A percentile compares a stretch with the other conserved stretches of the same genome.
Evolutionary conservation across 2,113 vertebrate species (phyloP).

Genomic region (Telmatochromis brachygnathus): DNA sequence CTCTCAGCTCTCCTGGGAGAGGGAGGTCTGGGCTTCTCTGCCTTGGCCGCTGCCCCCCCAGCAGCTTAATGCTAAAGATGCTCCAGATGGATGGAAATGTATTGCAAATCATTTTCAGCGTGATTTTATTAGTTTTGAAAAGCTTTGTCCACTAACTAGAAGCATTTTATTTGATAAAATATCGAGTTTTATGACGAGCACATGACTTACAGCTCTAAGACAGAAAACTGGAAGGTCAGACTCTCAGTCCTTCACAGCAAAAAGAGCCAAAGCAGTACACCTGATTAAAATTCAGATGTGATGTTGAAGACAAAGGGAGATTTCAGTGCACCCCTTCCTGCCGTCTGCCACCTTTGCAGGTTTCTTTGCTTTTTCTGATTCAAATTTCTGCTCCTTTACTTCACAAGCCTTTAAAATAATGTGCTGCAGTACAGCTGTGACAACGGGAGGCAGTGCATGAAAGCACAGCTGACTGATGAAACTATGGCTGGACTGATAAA

Average conservation of each 20-base stretch:
- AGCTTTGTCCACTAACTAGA: neutral
- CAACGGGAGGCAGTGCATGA: neutral
- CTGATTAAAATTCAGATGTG: neutral
- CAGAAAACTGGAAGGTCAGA: neutral
- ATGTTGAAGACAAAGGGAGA: neutral
- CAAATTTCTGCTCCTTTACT: neutral
- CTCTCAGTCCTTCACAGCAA: neutral
- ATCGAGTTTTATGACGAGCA: neutral
- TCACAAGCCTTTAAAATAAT: neutral
- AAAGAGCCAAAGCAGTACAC: neutral
- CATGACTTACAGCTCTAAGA: neutral
- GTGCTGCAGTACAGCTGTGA: neutral
- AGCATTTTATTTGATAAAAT: neutral
- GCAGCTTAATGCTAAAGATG: neutral
- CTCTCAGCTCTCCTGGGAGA: neutral
- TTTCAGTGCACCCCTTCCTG: neutral
- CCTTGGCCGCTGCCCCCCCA: neutral
- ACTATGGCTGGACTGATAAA: neutral
- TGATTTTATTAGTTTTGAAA: fast-evolving
- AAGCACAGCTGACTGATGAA: neutral
- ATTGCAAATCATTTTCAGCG: neutral
- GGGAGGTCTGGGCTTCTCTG: neutral
- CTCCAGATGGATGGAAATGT: neutral
- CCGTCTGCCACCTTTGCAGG: neutral
- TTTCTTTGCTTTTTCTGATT: neutral